phyloP scores from a whole-genome alignment of 2,888 invertebrate species.

The Erebia epiphron region DNA sequence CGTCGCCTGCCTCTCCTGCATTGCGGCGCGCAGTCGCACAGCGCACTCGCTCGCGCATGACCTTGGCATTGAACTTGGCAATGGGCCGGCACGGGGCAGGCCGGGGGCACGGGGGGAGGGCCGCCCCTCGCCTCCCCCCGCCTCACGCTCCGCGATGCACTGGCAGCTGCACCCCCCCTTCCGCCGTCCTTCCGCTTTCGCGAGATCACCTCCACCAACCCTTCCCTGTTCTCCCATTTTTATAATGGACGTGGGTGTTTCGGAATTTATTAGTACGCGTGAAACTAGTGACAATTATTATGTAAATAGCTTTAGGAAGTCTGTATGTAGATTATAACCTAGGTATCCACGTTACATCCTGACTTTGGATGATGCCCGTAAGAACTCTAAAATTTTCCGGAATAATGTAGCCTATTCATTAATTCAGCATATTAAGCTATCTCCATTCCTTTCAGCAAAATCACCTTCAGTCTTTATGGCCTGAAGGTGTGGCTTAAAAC shows the following conservation, averaged over 20 bases:
- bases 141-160: slow-evolving; percentile 62
- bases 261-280: slow-evolving; percentile 24
- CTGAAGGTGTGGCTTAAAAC: too few relatives aligned
- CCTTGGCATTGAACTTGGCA: slow-evolving; percentile 93
- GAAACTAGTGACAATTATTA: background rate
- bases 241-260: slow-evolving; percentile 27
- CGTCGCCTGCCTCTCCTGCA: slow-evolving; percentile 83
- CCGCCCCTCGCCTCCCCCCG: slow-evolving; percentile 49
- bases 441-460: too few relatives aligned
- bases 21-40: slow-evolving; percentile 86
- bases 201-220: slow-evolving; percentile 41
- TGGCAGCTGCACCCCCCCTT: slow-evolving; percentile 78
- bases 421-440: too few relatives aligned
- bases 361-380: too few relatives aligned
- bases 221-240: slow-evolving; percentile 39
- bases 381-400: too few relatives aligned
- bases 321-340: too few relatives aligned
- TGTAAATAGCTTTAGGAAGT: too few relatives aligned
- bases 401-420: too few relatives aligned
- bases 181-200: slow-evolving; percentile 56
- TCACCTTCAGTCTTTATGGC: too few relatives aligned
- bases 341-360: too few relatives aligned
- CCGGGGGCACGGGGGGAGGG: slow-evolving; percentile 55
- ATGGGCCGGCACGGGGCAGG: slow-evolving; percentile 75
- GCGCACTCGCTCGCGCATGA: slow-evolving; percentile 85